Conservation (phyloP, 1,140 invertebrate genomes). For the Parapsyche elsis region DNA sequence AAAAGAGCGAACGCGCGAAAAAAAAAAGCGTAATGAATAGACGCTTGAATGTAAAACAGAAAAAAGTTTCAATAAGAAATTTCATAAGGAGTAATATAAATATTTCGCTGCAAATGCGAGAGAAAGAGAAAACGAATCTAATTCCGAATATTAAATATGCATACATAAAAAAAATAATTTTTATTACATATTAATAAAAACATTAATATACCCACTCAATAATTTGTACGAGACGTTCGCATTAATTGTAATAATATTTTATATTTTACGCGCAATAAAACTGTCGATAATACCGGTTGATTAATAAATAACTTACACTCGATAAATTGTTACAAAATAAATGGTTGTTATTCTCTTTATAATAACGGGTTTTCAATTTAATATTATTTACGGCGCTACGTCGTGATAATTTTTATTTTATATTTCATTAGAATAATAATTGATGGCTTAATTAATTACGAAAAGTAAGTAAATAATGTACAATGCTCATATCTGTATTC, state of each 20-base stretch:
- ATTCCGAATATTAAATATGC: not conserved
- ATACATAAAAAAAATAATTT: not conserved
- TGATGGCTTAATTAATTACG: not conserved
- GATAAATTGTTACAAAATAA: constrained; percentile 12
- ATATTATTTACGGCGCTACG: not conserved
- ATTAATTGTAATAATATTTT: not conserved
- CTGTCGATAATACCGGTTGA: constrained; percentile 3
- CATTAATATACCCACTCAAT: too few relatives aligned
- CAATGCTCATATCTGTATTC: too few relatives aligned
- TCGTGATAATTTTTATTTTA: not conserved
- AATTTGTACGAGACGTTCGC: too few relatives aligned
- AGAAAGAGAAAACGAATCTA: not conserved
- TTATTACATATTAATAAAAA: not conserved
- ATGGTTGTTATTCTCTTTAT: not conserved
- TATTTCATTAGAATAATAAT: not conserved
- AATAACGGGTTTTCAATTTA: not conserved
- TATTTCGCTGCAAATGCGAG: too few relatives aligned
- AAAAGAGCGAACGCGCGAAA: not conserved
- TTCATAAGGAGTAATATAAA: not conserved
- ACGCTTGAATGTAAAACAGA: not conserved
- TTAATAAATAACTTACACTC: not conserved
- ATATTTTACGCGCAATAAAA: not conserved
- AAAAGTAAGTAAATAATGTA: too few relatives aligned
- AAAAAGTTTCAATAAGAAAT: not conserved
- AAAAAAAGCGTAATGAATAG: too few relatives aligned